Base-by-base conservation (phyloP, 1,140 invertebrate species). In the Berghia stephanieae region DNA sequence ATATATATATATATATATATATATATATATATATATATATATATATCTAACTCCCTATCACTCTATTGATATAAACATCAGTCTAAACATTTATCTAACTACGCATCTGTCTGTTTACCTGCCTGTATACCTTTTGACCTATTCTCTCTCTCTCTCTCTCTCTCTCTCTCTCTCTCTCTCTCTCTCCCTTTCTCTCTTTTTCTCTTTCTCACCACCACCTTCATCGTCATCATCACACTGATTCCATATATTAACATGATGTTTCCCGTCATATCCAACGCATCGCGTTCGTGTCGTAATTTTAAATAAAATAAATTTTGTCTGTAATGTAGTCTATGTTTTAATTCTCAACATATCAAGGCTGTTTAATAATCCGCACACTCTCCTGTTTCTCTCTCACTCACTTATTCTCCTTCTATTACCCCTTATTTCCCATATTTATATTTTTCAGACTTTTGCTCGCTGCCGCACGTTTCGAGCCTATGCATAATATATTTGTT, bases 91-190 rank as follows among this genome's bases (percentile, higher is more conserved):
- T 24, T 36, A 4, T n/a, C 16, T 67, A 6, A 8, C 16, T 67
- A 34, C 42, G 34, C 42, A 34, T 67, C 2, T 67, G 34, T 63
- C 57, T 63, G n/a, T 63, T 34, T 63, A n/a, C 34, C 57, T 63
- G n/a, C 34, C 57, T 63, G n/a, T 63, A n/a, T 63, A n/a, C 34
- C 57, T n/a, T 34, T 63, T 24, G 10, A 10, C 34, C 57, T 63
- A 4, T 67, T 67, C 8, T 67, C 63, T 67, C 8, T 67, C 63
- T 67, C 8, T 67, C 38, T 49, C 10, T 44, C 69, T 71, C 5
- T 49, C 44, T 71, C 8, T 67, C 5, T 67, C 63, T 67, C 63
- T 67, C 0, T 67, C 63, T 67, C 2, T 63, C 57, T 67, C 5
- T 67, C 2, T 67, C 63, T 67, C 21, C 42, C n/a, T 67, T 4